Evolutionary conservation across 2,888 invertebrate genomes (phyloP), one percentile per base, ranked within the genome.

Genomic region (Rhingia campestris): DNA sequence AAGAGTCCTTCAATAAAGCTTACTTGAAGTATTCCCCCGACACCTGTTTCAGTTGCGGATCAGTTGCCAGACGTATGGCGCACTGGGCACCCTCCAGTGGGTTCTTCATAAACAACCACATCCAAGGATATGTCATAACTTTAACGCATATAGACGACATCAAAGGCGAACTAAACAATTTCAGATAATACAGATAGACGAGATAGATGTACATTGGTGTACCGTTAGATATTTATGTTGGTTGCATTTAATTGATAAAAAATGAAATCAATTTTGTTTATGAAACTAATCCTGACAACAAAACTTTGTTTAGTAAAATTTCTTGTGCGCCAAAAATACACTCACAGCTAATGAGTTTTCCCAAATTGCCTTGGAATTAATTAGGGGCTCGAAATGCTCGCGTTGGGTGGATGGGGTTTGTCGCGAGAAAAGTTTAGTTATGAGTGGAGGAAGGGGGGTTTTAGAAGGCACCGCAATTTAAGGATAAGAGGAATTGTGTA

Each of bases 1-100:
- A 41, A 35, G 43, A 49, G 51, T 77, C 63, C 56, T 79, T 30
- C 37, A 56, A 63, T 22, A 58, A 43, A 61, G 89, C 89, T 89
- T 92, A 95, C 95, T 94, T 94, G 90, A 94, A 94, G 90, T 94
- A 94, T 91, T 93, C 93, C 85, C 96, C 96, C 33, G 93, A 92
- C 6, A 93, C 92, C 75, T 92, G 92, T 77, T 93, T 92, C 77
- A 95, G 90, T 66, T 92, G 92, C n/a, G 94, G 93, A 88, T 94
- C 93, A 10, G 95, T 92, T 4, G 94, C 94, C 70, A 94, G 92
- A 88, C 94, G 94, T 66, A 96, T 90, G 45, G 93, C 92, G 6
- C 94, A 94, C 89, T 95, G 95, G 37, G 95, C 94, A 12, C 95
- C 96, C 90, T 95, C 95, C 59, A 90, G 90, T 0, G 95, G 93